Percentiles rank a stretch among this genome's conserved stretches.
phyloP scores from a whole-genome alignment of 2,888 invertebrate genomes.

The Phalera bucephala region DNA sequence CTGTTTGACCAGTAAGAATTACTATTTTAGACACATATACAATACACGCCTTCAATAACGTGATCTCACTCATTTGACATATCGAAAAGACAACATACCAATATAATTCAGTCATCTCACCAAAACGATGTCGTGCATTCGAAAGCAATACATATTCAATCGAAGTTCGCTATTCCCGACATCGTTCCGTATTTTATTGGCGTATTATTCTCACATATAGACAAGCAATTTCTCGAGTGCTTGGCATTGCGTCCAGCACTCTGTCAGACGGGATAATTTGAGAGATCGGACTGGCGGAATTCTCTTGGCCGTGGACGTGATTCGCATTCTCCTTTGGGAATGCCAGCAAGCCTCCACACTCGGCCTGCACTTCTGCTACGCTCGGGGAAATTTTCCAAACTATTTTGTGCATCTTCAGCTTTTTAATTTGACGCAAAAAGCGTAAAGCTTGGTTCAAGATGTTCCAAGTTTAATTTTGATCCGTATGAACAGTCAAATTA shows the following conservation, averaged over 20 bases:
- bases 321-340: slow-evolving; percentile 52
- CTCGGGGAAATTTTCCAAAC: slow-evolving; percentile 49
- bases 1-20: slow-evolving; percentile 38
- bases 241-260: slow-evolving; percentile 37
- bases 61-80: too few relatives aligned
- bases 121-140: too few relatives aligned
- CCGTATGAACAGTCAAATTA: background rate
- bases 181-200: background rate
- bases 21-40: too few relatives aligned
- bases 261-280: slow-evolving; percentile 45
- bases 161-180: background rate
- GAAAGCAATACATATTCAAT: background rate
- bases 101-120: too few relatives aligned
- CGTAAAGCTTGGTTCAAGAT: slow-evolving; percentile 24
- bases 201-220: slow-evolving; percentile 15
- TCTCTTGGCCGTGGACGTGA: slow-evolving; percentile 49
- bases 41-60: too few relatives aligned
- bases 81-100: too few relatives aligned
- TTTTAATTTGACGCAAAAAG: slow-evolving; percentile 43
- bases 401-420: slow-evolving; percentile 45
- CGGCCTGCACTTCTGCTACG: slow-evolving; percentile 27
- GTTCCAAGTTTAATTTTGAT: slow-evolving; percentile 30
- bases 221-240: slow-evolving; percentile 33
- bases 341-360: slow-evolving; percentile 36
- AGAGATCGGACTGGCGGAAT: slow-evolving; percentile 45